Evolutionary conservation across 2,797 vertebrate species (phyloP).

Genomic region (Sebastes ruberrimus): DNA sequence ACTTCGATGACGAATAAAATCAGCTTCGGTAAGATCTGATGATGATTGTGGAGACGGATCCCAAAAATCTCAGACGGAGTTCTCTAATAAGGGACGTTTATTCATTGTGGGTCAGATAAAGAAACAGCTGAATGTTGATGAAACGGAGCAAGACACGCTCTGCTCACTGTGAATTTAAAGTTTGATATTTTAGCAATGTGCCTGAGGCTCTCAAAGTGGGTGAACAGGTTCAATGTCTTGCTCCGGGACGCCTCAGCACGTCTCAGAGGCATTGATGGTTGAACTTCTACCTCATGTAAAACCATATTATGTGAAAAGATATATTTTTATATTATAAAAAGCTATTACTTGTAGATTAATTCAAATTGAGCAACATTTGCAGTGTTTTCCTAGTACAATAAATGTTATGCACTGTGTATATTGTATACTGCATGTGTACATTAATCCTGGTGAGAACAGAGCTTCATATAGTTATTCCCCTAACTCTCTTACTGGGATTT

Average conservation of each 20-base stretch:
- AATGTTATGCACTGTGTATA: neutral
- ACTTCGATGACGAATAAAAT: slow-evolving; percentile 71
- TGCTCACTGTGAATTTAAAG: neutral
- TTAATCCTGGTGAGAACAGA: neutral
- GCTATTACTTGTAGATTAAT: neutral
- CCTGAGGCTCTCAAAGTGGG: neutral
- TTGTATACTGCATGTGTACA: neutral
- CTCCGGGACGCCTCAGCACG: neutral
- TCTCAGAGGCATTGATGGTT: neutral
- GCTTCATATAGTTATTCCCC: neutral
- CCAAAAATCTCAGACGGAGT: neutral
- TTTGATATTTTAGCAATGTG: neutral
- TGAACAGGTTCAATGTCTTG: neutral
- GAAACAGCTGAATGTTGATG: neutral
- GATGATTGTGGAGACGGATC: neutral
- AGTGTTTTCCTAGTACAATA: neutral
- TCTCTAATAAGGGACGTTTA: neutral
- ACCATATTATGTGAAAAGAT: neutral
- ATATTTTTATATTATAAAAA: neutral
- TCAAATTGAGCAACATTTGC: neutral
- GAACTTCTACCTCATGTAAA: slow-evolving; percentile 4
- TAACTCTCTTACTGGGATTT: neutral
- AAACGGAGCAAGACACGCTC: neutral
- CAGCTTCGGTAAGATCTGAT: neutral
- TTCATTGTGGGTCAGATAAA: neutral